Evolutionary conservation across 92 coral and sea anemone species (phyloP), one percentile per base, ranked within the genome.

Genomic region (Heliopora coerulea): DNA sequence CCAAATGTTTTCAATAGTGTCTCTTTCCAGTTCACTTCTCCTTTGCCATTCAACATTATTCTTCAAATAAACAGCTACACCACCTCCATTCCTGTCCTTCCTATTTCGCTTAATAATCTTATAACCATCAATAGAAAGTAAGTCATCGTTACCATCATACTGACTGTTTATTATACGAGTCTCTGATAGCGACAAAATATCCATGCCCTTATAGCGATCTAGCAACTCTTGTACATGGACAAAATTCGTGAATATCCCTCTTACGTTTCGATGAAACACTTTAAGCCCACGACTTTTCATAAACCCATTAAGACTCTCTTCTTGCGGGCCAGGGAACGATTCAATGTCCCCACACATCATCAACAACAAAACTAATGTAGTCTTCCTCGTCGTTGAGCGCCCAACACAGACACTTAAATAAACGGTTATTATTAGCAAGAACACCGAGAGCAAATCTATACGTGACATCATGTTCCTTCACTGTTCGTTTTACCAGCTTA

Each of bases 51-150:
- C 46, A 59, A 59, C 17, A 21, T 30, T 30, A 3, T 59, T 12
- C 33, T 21, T 59, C 11, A 59, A 24, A 59, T 9, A 59, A 14
- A 59, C 21, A 19, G 39, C 65, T 2, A 59, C 40, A 4, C 70
- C 70, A 64, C 70, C 70, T 33, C 52, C 67, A 3, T n/a, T 7
- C 31, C 67, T 42, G 6, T 21, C 12, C 39, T 61, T 61, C 42
- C 69, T 10, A 64, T 64, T 64, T 64, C 52, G 70, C 4, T 64
- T 35, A 30, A 64, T 64, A 64, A 64, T 33, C 70, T 34, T 49
- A 24, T 64, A 35, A 25, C 70, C 52, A 46, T 25, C 46, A 24
- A 64, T 64, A 21, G 23, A 34, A 64, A 20, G 37, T 17, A 35
- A 39, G 48, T 37, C 30, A 7, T 64, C 70, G 52, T 20, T 64